Evolutionary conservation across 2,113 vertebrate species (phyloP).

Genomic region (Prionailurus bengalensis): DNA sequence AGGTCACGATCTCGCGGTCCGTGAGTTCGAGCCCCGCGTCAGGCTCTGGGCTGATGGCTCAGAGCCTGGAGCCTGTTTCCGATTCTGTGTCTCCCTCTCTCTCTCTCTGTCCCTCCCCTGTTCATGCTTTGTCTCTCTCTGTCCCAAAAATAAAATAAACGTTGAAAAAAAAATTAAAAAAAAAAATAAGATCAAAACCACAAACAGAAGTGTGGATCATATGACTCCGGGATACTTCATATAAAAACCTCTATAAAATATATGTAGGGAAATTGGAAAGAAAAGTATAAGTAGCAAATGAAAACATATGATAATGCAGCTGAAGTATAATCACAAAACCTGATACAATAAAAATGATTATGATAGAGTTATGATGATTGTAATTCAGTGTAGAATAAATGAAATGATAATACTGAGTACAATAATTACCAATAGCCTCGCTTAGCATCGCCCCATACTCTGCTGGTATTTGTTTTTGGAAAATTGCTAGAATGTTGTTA

Average conservation of each 20-base stretch:
- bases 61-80: too few relatives aligned
- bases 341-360: background rate
- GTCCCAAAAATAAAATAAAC: too few relatives aligned
- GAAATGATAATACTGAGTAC: background rate
- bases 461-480: background rate
- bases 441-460: background rate
- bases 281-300: background rate
- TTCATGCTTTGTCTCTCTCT: too few relatives aligned
- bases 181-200: background rate
- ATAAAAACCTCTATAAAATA: constrained; percentile 2
- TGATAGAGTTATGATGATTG: background rate
- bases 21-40: too few relatives aligned
- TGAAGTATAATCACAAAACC: background rate
- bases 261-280: background rate
- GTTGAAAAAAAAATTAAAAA: background rate
- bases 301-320: background rate
- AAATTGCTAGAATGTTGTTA: background rate
- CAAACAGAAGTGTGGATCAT: background rate
- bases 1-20: too few relatives aligned
- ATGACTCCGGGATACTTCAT: background rate
- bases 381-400: background rate
- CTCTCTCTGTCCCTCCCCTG: too few relatives aligned
- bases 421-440: background rate
- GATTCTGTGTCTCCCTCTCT: too few relatives aligned
- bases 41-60: too few relatives aligned